Conservation (phyloP, 2,113 vertebrate species). For the Chaetops frenatus region DNA sequence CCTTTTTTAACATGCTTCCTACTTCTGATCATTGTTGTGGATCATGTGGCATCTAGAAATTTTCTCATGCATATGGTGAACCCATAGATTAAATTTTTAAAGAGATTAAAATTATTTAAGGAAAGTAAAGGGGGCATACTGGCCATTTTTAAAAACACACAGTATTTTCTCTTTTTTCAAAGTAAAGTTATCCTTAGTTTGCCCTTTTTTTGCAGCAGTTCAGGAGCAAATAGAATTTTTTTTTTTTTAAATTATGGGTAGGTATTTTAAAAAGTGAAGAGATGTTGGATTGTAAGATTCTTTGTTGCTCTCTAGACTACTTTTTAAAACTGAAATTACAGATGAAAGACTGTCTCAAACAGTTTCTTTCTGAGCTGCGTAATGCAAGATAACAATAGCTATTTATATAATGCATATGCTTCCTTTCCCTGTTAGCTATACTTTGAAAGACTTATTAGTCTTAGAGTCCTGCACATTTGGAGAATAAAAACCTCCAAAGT, state of each 20-base stretch:
- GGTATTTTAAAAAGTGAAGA: not conserved
- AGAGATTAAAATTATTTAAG: slow-evolving; percentile 4
- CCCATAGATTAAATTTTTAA: not conserved
- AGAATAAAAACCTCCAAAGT: slow-evolving; percentile 64
- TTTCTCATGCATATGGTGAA: not conserved
- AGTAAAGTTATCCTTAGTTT: not conserved
- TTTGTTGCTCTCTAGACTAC: not conserved
- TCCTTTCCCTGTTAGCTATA: slow-evolving; percentile 53
- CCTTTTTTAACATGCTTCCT: slow-evolving; percentile 2
- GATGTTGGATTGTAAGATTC: not conserved
- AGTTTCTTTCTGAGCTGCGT: slow-evolving; percentile 39
- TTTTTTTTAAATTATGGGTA: not conserved
- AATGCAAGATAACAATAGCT: slow-evolving; percentile 53
- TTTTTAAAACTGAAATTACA: slow-evolving; percentile 2
- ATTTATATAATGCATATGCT: slow-evolving; percentile 62
- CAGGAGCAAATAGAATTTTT: not conserved
- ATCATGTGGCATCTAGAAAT: slow-evolving; percentile 24
- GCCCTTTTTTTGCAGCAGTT: not conserved
- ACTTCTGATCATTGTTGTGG: slow-evolving; percentile 17
- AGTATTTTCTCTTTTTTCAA: not conserved
- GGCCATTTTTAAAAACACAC: not conserved
- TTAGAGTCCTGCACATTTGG: slow-evolving; percentile 35
- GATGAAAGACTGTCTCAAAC: not conserved
- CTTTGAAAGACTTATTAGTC: slow-evolving; percentile 66
- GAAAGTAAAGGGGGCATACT: not conserved